These are phyloP conservation scores for Leptinotarsa lineolata DNA, from an alignment of 1,140 invertebrate species.

Conservation along the genomic window DNA sequence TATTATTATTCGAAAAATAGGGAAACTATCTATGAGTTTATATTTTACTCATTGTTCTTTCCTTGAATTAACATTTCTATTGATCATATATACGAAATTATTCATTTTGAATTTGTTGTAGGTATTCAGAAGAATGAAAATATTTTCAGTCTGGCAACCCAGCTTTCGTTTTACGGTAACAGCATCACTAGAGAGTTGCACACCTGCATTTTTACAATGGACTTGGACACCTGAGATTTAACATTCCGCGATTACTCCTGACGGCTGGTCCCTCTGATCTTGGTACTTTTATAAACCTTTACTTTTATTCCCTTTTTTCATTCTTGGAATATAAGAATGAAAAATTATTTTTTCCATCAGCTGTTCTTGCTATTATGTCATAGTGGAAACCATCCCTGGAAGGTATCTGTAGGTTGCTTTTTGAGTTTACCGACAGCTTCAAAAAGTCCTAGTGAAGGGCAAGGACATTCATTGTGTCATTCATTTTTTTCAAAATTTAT, in stretches of 20 bases:
- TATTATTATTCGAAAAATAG: no score
- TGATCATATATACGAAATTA: background rate
- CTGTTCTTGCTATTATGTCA: constrained; percentile 8
- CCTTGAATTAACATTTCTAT: no score
- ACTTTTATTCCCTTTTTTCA: constrained; percentile 12
- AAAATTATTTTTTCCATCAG: constrained; percentile 18
- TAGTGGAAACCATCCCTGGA: constrained; percentile 1
- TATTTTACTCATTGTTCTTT: no score
- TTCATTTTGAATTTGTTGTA: background rate
- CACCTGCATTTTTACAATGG: constrained; percentile 37
- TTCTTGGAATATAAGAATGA: constrained; percentile 23
- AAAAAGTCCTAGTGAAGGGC: background rate
- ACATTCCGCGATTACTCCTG: constrained; percentile 27
- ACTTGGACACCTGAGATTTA: constrained; percentile 34
- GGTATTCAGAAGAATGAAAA: background rate
- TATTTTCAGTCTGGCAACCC: background rate
- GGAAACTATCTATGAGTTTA: no score
- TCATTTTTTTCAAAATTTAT: no score
- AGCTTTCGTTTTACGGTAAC: constrained; percentile 7
- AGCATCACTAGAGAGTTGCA: constrained; percentile 21
- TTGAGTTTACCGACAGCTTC: background rate
- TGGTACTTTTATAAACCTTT: constrained; percentile 24
- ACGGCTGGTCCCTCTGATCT: constrained; percentile 20
- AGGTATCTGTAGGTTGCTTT: background rate
- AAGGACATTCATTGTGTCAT: background rate